These are phyloP conservation scores for Allobates femoralis DNA, from an alignment of 2,797 vertebrate species.

Conservation along the genomic window DNA sequence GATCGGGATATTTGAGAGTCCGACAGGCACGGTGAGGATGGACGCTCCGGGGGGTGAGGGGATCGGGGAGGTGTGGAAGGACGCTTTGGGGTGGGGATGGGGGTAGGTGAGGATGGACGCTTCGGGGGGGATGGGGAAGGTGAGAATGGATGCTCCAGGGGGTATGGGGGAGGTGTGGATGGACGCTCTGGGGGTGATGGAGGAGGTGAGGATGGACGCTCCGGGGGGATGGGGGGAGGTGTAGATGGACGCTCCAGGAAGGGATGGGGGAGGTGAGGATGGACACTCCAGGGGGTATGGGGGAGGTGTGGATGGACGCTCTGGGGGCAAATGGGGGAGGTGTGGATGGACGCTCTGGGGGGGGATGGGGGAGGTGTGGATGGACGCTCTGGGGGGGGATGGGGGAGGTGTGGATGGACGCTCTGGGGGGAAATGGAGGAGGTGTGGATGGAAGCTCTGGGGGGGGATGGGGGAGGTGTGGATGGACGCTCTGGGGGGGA, in stretches of 20 bases:
- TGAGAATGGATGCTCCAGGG: conserved; percentile 69
- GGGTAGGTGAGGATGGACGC: conserved; percentile 77
- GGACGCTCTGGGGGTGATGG: too few species aligned
- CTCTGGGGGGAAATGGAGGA: too few species aligned
- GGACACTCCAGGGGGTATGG: too few species aligned
- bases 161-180: conserved; percentile 81
- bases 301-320: conserved; percentile 76
- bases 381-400: too few species aligned
- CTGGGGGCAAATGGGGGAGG: conserved; percentile 69
- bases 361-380: conserved; percentile 82
- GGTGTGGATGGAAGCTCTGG: conserved; percentile 73
- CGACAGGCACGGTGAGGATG: conserved; percentile 91
- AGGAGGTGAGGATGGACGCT: conserved; percentile 75
- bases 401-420: conserved; percentile 77
- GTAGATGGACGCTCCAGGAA: conserved; percentile 65
- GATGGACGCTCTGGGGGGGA: not conserved
- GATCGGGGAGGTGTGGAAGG: conserved; percentile 81
- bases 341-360: conserved; percentile 69
- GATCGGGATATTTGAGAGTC: conserved; percentile 97
- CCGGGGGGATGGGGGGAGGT: conserved; percentile 76
- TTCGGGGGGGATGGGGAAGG: conserved; percentile 84
- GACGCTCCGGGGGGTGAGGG: too few species aligned
- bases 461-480: conserved; percentile 82
- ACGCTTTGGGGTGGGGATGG: too few species aligned
- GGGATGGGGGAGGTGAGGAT: conserved; percentile 77